A percentile compares a stretch with the other conserved stretches of the same genome.
Evolutionary conservation across 1,140 invertebrate species (phyloP).

Genomic region (Thrips palmi): DNA sequence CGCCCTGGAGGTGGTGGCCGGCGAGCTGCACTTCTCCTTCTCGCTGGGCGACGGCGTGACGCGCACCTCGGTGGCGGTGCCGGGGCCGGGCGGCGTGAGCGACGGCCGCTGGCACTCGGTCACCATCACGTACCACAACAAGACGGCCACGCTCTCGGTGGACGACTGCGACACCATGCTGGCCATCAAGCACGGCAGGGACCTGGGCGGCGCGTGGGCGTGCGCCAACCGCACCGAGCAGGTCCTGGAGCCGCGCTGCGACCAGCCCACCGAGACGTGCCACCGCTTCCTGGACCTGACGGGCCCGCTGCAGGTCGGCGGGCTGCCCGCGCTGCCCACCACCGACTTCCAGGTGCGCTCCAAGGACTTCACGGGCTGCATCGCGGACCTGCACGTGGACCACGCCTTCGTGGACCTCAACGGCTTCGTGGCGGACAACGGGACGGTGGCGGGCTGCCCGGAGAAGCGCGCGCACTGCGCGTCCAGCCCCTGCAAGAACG

Average conservation of each 20-base stretch:
- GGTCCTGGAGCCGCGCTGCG: slow-evolving; percentile 54
- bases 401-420: slow-evolving; percentile 78
- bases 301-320: slow-evolving; percentile 86
- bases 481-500: slow-evolving; percentile 69
- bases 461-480: slow-evolving; percentile 67
- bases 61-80: slow-evolving; percentile 35
- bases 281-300: slow-evolving; percentile 90
- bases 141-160: slow-evolving; percentile 68
- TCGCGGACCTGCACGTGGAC: slow-evolving; percentile 77
- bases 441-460: slow-evolving; percentile 69
- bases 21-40: slow-evolving; percentile 69
- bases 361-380: slow-evolving; percentile 78
- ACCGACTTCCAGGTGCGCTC: slow-evolving; percentile 57
- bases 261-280: slow-evolving; percentile 75
- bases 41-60: slow-evolving; percentile 65
- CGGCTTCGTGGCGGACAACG: slow-evolving; percentile 76
- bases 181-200: slow-evolving; percentile 51
- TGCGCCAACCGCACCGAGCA: slow-evolving; percentile 67
- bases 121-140: slow-evolving; percentile 70
- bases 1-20: slow-evolving; percentile 62
- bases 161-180: slow-evolving; percentile 83
- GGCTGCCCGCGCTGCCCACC: slow-evolving; percentile 63
- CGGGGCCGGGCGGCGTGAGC: slow-evolving; percentile 52
- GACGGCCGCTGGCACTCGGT: slow-evolving; percentile 92
- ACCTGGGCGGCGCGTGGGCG: slow-evolving; percentile 54